Conservation (phyloP, 1,140 invertebrate species). For the Ganaspis sp. region DNA sequence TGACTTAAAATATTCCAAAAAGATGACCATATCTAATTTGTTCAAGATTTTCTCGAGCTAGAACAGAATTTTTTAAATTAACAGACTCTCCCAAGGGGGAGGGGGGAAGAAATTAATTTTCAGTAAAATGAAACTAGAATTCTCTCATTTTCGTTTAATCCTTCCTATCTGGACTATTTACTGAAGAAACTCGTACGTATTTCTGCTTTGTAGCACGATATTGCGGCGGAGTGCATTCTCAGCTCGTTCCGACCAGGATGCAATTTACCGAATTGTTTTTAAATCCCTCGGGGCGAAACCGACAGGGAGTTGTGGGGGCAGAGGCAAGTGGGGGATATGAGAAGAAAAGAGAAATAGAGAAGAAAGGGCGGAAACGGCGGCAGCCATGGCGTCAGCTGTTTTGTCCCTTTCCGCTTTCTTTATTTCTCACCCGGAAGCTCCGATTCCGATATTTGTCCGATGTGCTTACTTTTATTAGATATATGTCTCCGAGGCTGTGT, state of each 20-base stretch:
- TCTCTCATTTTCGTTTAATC: slow-evolving; percentile 5
- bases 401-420: slow-evolving; percentile 67
- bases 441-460: slow-evolving; percentile 62
- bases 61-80: not conserved
- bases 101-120: not conserved
- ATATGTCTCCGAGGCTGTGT: not conserved
- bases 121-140: slow-evolving; percentile 5
- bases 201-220: slow-evolving; percentile 44
- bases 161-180: slow-evolving; percentile 26
- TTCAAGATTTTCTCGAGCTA: no score
- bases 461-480: slow-evolving; percentile 43
- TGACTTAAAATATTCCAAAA: no score
- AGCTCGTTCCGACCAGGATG: slow-evolving; percentile 62
- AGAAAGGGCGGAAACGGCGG: slow-evolving; percentile 61
- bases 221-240: slow-evolving; percentile 57
- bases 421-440: slow-evolving; percentile 67
- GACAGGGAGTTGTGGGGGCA: slow-evolving; percentile 40
- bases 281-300: slow-evolving; percentile 67
- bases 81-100: not conserved
- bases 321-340: slow-evolving; percentile 35
- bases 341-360: slow-evolving; percentile 41
- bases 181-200: slow-evolving; percentile 25
- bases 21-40: no score
- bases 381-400: slow-evolving; percentile 73
- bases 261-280: slow-evolving; percentile 74